Evolutionary conservation across 2,888 invertebrate species (phyloP).

Genomic region (Erebia ligea): DNA sequence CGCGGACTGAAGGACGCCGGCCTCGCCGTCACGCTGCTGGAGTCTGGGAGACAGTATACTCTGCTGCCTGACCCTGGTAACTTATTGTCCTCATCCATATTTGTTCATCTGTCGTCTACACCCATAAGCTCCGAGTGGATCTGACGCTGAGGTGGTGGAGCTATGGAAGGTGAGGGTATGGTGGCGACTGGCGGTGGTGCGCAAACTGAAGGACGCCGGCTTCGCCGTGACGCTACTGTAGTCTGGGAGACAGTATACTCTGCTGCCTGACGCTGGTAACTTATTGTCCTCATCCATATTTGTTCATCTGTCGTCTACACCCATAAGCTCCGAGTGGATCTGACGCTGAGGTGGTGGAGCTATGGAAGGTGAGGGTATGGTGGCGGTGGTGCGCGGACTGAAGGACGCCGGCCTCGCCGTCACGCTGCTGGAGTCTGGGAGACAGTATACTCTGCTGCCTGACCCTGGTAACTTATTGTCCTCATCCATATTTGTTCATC

Average conservation of each 20-base stretch:
- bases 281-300: neutral
- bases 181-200: slow-evolving; percentile 59
- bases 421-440: slow-evolving; percentile 59
- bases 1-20: slow-evolving; percentile 55
- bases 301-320: slow-evolving; percentile 31
- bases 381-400: slow-evolving; percentile 61
- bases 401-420: slow-evolving; percentile 59
- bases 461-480: slow-evolving; percentile 46
- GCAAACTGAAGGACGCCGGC: slow-evolving; percentile 53
- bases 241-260: slow-evolving; percentile 52
- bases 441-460: slow-evolving; percentile 60
- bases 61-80: slow-evolving; percentile 56
- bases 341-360: too few species aligned
- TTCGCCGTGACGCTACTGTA: slow-evolving; percentile 66
- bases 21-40: slow-evolving; percentile 63
- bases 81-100: neutral
- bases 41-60: slow-evolving; percentile 59
- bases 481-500: too few species aligned
- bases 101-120: too few species aligned
- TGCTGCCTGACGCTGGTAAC: slow-evolving; percentile 39
- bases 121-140: too few species aligned
- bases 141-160: too few species aligned
- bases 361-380: too few species aligned
- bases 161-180: neutral
- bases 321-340: too few species aligned